phyloP scores from a whole-genome alignment of 1,140 invertebrate species.

The Drosophila equinoxialis region DNA sequence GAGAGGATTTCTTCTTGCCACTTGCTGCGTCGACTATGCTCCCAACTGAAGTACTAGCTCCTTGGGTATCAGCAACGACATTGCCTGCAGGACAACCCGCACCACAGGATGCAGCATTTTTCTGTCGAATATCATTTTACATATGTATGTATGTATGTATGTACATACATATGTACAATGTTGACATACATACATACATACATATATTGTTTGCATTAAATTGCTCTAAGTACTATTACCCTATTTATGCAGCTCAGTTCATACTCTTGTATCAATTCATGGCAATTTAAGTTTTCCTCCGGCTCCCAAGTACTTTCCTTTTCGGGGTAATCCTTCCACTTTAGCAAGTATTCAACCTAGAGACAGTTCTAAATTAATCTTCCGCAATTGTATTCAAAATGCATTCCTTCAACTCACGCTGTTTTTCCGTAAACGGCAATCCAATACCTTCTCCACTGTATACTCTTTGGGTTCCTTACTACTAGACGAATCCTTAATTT shows the following conservation, averaged over 20 bases:
- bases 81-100: too few relatives aligned
- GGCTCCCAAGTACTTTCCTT: slow-evolving; percentile 4
- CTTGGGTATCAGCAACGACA: too few relatives aligned
- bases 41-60: too few relatives aligned
- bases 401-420: neutral
- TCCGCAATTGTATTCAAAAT: too few relatives aligned
- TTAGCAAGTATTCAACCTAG: neutral
- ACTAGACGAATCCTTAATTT: neutral
- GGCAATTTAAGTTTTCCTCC: neutral
- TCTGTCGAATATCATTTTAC: too few relatives aligned
- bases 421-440: neutral
- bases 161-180: too few relatives aligned
- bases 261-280: neutral
- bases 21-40: neutral
- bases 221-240: neutral
- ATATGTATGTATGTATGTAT: too few relatives aligned
- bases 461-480: neutral
- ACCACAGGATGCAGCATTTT: too few relatives aligned
- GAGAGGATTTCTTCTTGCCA: neutral
- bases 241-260: neutral
- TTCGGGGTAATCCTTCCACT: neutral
- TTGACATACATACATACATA: too few relatives aligned
- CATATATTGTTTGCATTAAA: neutral
- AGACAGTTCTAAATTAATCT: too few relatives aligned
- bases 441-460: neutral